Evolutionary conservation across 2,113 vertebrate species (phyloP).

Genomic region (Ceuthmochares aereus): DNA sequence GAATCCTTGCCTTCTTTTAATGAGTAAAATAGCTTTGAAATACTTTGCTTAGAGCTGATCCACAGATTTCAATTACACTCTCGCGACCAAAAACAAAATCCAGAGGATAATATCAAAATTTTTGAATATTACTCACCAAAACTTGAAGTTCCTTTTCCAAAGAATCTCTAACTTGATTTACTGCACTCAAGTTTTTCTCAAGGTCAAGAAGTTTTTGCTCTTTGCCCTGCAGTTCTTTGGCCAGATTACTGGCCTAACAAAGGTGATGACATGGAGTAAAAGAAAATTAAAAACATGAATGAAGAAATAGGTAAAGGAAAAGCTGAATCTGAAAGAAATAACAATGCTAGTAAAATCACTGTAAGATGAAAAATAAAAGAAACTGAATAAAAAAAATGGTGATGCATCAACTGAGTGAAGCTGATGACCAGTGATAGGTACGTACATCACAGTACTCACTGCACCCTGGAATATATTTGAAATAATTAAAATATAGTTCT

Average conservation of each 20-base stretch:
- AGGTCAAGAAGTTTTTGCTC: constrained; percentile 83
- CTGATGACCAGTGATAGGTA: neutral
- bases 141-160: constrained; percentile 85
- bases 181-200: constrained; percentile 81
- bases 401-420: neutral
- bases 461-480: neutral
- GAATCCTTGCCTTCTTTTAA: neutral
- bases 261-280: constrained; percentile 33
- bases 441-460: constrained; percentile 20
- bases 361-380: constrained; percentile 22
- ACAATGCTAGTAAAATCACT: neutral
- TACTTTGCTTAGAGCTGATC: neutral
- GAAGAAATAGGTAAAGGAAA: constrained; percentile 54
- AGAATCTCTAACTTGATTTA: constrained; percentile 83
- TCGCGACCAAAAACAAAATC: constrained; percentile 3
- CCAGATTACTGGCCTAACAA: constrained; percentile 84
- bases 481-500: neutral
- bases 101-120: neutral
- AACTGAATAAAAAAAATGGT: constrained; percentile 2
- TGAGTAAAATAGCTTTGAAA: neutral
- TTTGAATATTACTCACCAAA: constrained; percentile 82
- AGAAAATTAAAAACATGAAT: constrained; percentile 56
- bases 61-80: neutral
- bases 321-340: constrained; percentile 20
- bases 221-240: constrained; percentile 82